Base-by-base conservation (phyloP, 1,140 invertebrate species). In the Pemphigus obesinymphae region DNA sequence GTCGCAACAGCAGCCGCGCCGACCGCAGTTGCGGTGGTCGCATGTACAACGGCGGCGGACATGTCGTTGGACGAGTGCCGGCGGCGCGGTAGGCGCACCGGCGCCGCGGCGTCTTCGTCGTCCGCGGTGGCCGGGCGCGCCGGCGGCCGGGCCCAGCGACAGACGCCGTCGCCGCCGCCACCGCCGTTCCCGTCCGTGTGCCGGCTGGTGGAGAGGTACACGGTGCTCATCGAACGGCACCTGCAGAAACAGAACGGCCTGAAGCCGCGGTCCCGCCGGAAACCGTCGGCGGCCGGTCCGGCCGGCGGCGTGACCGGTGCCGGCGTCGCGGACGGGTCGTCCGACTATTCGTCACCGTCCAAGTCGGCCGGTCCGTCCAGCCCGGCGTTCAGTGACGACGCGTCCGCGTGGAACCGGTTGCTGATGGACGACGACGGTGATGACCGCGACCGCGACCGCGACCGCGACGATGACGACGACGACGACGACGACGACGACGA, bases 171-270 rank as follows among this genome's bases (percentile, higher is more conserved):
- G 82, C 43, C 26, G 66, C 81, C 29, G 81, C 11, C 17, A 20
- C 58, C 43, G 58, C 72, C 72, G 70, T 82, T 82, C 45, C 82
- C 82, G 37, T 82, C 82, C 17, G 82, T 82, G 7, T 23, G 73
- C 4, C 55, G 73, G 10, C 55, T 82, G 40, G 73, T 82, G 2
- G 40, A 82, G 29, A 82, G 78, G 61, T 82, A 82, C 73, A 76
- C 82, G 50, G 48, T 37, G 82, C 34, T 82, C 23, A 82, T 82
- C 58, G 75, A 78, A 78, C 75, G 37, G 53, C 75, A 78, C 34
- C 50, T 53, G 10, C 75, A 78, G 40, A 17, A 78, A 34, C 82
- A 75, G 50, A 78, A 75, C 70, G 55, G 40, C n/a, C 20, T 34
- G 34, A 45, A 0, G 26, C 11, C 68, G 23, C 3, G 40, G 8